phyloP scores from a whole-genome alignment of 2,888 invertebrate species.

The Drosophila birchii region DNA sequence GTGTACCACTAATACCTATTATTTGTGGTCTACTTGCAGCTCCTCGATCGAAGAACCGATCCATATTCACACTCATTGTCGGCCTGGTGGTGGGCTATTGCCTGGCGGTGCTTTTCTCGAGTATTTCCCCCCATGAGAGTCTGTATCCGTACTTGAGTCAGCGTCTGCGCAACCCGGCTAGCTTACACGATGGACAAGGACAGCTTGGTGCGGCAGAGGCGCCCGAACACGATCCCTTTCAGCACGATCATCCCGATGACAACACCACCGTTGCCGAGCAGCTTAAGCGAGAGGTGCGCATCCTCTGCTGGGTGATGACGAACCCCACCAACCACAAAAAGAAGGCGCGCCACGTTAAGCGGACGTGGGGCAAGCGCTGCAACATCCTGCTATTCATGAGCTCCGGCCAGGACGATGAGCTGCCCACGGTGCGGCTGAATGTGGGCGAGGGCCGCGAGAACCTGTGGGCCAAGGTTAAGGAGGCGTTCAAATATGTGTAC shows the following conservation, averaged over 20 bases:
- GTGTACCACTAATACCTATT: background rate
- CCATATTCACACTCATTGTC: conserved; percentile 59
- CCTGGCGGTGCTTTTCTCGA: conserved; percentile 56
- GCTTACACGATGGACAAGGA: background rate
- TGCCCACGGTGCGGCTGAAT: conserved; percentile 92
- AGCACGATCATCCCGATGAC: conserved; percentile 83
- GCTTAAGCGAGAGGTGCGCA: conserved; percentile 90
- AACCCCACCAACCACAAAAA: conserved; percentile 93
- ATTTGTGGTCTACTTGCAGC: conserved; percentile 16
- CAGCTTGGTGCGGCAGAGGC: background rate
- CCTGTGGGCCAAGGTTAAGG: conserved; percentile 98
- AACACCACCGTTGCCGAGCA: conserved; percentile 89
- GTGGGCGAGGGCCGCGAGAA: conserved; percentile 93
- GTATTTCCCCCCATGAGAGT: conserved; percentile 8
- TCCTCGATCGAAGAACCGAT: conserved; percentile 30
- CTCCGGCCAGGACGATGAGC: conserved; percentile 87
- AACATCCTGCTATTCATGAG: conserved; percentile 95
- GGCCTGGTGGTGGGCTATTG: conserved; percentile 72
- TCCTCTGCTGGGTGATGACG: conserved; percentile 98
- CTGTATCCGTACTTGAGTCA: conserved; percentile 26
- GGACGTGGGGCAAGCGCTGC: conserved; percentile 96
- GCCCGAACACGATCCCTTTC: background rate
- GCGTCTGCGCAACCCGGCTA: background rate
- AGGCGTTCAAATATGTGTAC: conserved; percentile 94
- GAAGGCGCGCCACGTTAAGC: conserved; percentile 95